These are phyloP conservation scores for Peromyscus attwateri DNA, from an alignment of 2,797 vertebrate species.

Conservation along the genomic window DNA sequence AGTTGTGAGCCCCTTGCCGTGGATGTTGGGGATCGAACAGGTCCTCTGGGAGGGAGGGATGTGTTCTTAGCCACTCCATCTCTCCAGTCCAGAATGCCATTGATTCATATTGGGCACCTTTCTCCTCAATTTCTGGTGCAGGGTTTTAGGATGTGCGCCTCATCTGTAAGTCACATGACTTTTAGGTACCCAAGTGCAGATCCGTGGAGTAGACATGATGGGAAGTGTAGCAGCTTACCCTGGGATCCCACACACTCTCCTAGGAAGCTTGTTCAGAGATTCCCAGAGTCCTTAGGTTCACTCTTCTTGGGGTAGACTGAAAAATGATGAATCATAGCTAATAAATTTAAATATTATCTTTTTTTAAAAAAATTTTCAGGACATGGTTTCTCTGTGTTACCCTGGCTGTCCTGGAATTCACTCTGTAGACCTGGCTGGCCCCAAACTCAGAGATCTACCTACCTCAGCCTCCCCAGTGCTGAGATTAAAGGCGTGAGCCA, in stretches of 20 bases:
- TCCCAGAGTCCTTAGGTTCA: background rate
- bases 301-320: slow-evolving; percentile 21
- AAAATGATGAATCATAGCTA: background rate
- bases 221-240: background rate
- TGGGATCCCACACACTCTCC: background rate
- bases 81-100: background rate
- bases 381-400: background rate
- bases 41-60: background rate
- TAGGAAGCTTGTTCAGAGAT: slow-evolving; percentile 31
- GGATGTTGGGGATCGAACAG: background rate
- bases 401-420: background rate
- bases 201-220: background rate
- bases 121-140: background rate
- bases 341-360: slow-evolving; percentile 15
- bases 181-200: slow-evolving; percentile 27
- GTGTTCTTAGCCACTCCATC: too few relatives aligned
- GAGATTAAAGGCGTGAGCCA: background rate
- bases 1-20: background rate
- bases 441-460: background rate
- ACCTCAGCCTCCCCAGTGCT: background rate
- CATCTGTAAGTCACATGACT: background rate
- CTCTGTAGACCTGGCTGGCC: background rate
- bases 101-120: slow-evolving; percentile 14
- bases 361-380: background rate
- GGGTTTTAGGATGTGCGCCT: slow-evolving; percentile 25